These are phyloP conservation scores for Oreochromis grahami DNA, from an alignment of 2,797 vertebrate species.

Conservation along the genomic window DNA sequence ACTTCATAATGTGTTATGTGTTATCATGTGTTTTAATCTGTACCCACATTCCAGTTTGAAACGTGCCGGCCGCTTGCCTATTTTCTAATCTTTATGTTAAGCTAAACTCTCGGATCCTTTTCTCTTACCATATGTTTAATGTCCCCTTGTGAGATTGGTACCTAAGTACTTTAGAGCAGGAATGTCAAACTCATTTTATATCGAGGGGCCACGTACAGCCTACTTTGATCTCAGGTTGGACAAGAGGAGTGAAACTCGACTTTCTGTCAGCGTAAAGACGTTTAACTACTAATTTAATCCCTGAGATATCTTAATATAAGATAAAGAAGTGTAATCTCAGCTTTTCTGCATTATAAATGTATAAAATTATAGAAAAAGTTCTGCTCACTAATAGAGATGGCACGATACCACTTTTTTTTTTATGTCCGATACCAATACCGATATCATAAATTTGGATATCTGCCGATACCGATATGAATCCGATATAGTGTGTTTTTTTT, in stretches of 20 bases:
- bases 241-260: not conserved
- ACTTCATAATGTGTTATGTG: not conserved
- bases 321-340: not conserved
- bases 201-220: not conserved
- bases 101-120: not conserved
- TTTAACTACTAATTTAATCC: not conserved
- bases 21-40: not conserved
- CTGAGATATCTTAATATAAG: not conserved
- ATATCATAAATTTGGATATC: too few relatives aligned
- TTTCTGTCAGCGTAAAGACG: not conserved
- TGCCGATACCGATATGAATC: too few relatives aligned
- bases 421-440: too few relatives aligned
- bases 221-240: not conserved
- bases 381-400: not conserved
- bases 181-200: not conserved
- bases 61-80: rapidly evolving
- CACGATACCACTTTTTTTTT: too few relatives aligned
- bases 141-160: not conserved
- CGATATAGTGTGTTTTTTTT: too few relatives aligned
- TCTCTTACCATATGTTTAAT: not conserved
- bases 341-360: not conserved
- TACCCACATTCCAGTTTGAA: not conserved
- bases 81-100: not conserved
- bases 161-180: not conserved
- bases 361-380: not conserved